Percentiles rank a stretch among this genome's conserved stretches.
Evolutionary conservation across 2,797 vertebrate genomes (phyloP).

Genomic region (Acipenser oxyrinchus): DNA sequence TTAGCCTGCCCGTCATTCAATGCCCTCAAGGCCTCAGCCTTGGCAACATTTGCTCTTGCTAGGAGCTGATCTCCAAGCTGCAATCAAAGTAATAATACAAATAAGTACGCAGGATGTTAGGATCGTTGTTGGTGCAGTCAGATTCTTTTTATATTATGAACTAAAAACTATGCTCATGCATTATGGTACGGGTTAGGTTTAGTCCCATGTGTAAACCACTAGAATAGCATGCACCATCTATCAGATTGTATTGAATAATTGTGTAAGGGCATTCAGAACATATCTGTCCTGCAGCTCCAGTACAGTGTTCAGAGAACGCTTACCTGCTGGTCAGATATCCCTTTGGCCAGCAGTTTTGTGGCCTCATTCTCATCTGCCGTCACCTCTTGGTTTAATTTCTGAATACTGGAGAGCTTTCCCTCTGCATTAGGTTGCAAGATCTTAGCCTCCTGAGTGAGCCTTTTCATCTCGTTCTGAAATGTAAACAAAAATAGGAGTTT

Average conservation of each 20-base stretch:
- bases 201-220: too few relatives aligned
- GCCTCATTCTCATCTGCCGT: constrained; percentile 19
- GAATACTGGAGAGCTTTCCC: constrained; percentile 21
- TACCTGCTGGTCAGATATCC: constrained; percentile 47
- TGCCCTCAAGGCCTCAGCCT: constrained; percentile 56
- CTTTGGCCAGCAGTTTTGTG: constrained; percentile 31
- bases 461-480: constrained; percentile 28
- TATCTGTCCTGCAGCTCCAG: too few relatives aligned
- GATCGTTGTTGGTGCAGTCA: too few relatives aligned
- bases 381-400: constrained; percentile 25
- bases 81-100: neutral
- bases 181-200: too few relatives aligned
- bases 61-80: constrained; percentile 64
- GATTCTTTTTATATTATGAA: too few relatives aligned
- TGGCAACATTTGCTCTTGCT: constrained; percentile 65
- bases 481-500: neutral
- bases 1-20: constrained; percentile 61
- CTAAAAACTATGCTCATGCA: too few relatives aligned
- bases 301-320: too few relatives aligned
- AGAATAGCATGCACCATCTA: too few relatives aligned
- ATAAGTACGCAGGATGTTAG: too few relatives aligned
- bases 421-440: constrained; percentile 25
- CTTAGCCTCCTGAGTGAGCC: constrained; percentile 32
- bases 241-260: too few relatives aligned
- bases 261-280: too few relatives aligned